Evolutionary conservation across 92 coral and sea anemone species (phyloP).

Genomic region (Pocillopora meandrina): DNA sequence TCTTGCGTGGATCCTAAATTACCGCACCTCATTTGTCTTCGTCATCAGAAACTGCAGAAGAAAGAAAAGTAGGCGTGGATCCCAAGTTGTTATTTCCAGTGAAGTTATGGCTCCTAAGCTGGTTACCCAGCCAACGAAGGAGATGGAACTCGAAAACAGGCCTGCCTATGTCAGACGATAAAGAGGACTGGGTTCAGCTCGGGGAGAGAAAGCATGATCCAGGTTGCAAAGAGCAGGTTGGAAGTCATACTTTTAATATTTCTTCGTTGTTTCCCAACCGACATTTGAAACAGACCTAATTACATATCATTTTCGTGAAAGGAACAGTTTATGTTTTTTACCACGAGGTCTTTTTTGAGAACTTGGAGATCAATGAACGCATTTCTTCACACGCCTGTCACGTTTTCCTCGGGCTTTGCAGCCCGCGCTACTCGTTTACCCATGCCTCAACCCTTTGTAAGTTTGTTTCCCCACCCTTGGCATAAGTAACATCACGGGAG

Average conservation of each 20-base stretch:
- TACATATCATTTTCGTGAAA: too few species aligned
- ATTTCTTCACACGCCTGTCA: background rate
- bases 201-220: constrained; percentile 31
- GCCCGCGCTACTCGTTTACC: background rate
- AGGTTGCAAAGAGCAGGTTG: constrained; percentile 27
- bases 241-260: background rate
- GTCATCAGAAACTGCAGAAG: constrained; percentile 39
- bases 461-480: too few species aligned
- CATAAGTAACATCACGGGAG: too few species aligned
- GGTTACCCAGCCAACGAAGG: constrained; percentile 44
- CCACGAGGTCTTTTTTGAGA: too few species aligned
- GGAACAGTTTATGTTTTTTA: too few species aligned
- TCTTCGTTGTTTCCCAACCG: background rate
- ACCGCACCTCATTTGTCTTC: background rate
- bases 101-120: constrained; percentile 45
- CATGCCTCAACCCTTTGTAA: too few species aligned
- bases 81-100: constrained; percentile 49
- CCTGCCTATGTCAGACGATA: constrained; percentile 47
- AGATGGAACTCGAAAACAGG: constrained; percentile 47
- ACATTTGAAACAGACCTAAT: background rate
- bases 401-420: background rate
- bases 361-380: too few species aligned
- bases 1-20: too few species aligned
- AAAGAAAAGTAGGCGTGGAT: constrained; percentile 38
- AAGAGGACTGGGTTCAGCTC: constrained; percentile 51